Evolutionary conservation across 2,113 vertebrate genomes (phyloP).

Genomic region (Lutjanus erythropterus): DNA sequence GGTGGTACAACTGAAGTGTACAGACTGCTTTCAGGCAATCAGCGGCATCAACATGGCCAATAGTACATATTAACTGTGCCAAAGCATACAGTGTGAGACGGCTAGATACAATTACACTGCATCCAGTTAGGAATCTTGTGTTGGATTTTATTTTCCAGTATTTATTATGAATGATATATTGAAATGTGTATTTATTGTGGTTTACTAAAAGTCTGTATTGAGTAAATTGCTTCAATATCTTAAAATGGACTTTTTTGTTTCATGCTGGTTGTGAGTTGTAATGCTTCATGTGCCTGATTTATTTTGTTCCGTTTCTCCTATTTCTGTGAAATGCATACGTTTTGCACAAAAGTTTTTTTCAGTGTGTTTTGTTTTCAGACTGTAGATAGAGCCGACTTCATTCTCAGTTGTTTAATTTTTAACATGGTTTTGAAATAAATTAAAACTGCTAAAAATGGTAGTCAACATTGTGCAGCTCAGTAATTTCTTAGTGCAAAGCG

Average conservation of each 20-base stretch:
- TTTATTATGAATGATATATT: constrained; percentile 96
- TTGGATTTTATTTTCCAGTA: constrained; percentile 88
- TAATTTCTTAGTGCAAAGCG: constrained; percentile 40
- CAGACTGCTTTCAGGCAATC: constrained; percentile 70
- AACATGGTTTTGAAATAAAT: constrained; percentile 81
- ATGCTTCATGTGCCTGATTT: constrained; percentile 91
- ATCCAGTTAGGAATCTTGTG: constrained; percentile 88
- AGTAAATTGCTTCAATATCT: constrained; percentile 90
- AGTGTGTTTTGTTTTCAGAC: constrained; percentile 69
- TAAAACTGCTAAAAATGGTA: constrained; percentile 48
- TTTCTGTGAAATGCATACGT: constrained; percentile 79
- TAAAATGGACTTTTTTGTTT: constrained; percentile 76
- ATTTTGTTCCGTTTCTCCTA: constrained; percentile 77
- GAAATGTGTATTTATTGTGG: constrained; percentile 99
- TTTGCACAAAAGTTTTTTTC: constrained; percentile 80
- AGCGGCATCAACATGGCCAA: constrained; percentile 49
- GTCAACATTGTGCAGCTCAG: background rate
- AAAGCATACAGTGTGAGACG: constrained; percentile 84
- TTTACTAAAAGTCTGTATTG: constrained; percentile 95
- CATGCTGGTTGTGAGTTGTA: constrained; percentile 91
- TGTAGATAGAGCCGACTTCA: constrained; percentile 69
- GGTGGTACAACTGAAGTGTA: constrained; percentile 23
- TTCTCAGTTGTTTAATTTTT: constrained; percentile 70
- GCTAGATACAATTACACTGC: constrained; percentile 80
- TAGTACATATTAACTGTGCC: constrained; percentile 83